phyloP scores from a whole-genome alignment of 1,140 invertebrate species.

The Nebria ingens region DNA sequence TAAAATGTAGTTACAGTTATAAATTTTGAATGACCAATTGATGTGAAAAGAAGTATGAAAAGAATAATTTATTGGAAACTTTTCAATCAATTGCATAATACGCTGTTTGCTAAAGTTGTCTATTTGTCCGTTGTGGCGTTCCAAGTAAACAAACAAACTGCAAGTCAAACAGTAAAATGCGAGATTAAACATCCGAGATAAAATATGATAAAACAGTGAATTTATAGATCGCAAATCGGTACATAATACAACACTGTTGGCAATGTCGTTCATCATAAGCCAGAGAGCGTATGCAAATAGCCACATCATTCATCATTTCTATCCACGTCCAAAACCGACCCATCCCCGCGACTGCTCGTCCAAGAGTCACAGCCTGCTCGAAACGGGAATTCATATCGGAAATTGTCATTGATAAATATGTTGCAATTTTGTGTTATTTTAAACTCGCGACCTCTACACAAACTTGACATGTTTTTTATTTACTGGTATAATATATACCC shows the following conservation, averaged over 20 bases:
- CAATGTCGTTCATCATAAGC: slow-evolving; percentile 27
- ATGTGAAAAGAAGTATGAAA: no score
- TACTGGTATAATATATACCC: no score
- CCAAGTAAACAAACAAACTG: no score
- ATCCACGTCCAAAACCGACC: slow-evolving; percentile 8
- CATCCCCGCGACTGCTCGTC: background rate
- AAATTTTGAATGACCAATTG: no score
- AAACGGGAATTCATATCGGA: background rate
- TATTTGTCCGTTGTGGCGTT: background rate
- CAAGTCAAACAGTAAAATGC: slow-evolving; percentile 20
- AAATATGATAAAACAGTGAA: slow-evolving; percentile 23
- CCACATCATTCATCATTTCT: slow-evolving; percentile 28
- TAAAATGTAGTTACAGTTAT: no score
- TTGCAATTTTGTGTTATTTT: background rate
- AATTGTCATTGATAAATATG: background rate
- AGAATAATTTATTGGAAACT: no score
- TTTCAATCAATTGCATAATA: no score
- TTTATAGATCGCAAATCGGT: slow-evolving; percentile 29
- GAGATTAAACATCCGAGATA: slow-evolving; percentile 24
- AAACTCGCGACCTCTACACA: no score
- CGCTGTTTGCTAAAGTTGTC: no score
- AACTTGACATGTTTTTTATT: no score
- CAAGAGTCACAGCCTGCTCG: background rate
- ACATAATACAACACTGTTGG: slow-evolving; percentile 29
- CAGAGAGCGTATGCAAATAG: slow-evolving; percentile 31